A percentile compares a stretch with the other conserved stretches of the same genome.
These are phyloP conservation scores for Pseudomyrmex cubaensis DNA, from an alignment of 1,140 invertebrate genomes.

Conservation along the genomic window DNA sequence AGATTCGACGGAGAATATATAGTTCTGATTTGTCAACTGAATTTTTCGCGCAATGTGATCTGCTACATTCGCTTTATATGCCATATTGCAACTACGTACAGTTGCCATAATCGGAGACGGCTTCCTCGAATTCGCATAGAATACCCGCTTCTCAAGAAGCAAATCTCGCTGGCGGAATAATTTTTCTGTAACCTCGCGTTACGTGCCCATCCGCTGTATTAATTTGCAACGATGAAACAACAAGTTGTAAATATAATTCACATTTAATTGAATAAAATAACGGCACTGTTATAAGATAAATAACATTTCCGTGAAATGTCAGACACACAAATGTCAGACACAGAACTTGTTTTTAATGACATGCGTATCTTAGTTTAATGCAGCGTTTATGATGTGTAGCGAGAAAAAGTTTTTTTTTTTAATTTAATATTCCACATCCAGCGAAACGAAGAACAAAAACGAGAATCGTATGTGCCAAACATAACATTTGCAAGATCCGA, in stretches of 20 bases:
- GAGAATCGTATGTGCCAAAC: neutral
- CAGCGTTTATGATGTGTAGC: too few species aligned
- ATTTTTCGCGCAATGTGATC: conserved; percentile 70
- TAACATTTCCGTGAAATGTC: too few species aligned
- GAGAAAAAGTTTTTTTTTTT: neutral
- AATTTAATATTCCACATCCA: neutral
- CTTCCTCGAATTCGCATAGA: conserved; percentile 80
- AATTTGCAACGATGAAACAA: too few species aligned
- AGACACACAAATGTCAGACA: too few species aligned
- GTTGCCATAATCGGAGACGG: conserved; percentile 78
- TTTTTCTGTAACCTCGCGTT: conserved; percentile 6
- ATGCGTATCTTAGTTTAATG: too few species aligned
- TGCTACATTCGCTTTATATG: conserved; percentile 67
- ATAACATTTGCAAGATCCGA: conserved; percentile 7
- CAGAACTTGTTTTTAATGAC: too few species aligned
- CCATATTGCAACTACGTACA: conserved; percentile 67
- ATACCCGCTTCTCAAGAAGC: conserved; percentile 69
- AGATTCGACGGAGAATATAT: conserved; percentile 54
- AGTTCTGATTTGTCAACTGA: conserved; percentile 70
- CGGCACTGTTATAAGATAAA: too few species aligned
- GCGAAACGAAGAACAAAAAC: neutral
- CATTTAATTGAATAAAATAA: neutral
- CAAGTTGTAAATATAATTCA: neutral
- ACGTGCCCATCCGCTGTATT: neutral
- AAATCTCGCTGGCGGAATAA: conserved; percentile 59